A percentile compares a stretch with the other conserved stretches of the same genome.
Evolutionary conservation across 2,113 vertebrate genomes (phyloP).

Genomic region (Microcebus tavaratra): DNA sequence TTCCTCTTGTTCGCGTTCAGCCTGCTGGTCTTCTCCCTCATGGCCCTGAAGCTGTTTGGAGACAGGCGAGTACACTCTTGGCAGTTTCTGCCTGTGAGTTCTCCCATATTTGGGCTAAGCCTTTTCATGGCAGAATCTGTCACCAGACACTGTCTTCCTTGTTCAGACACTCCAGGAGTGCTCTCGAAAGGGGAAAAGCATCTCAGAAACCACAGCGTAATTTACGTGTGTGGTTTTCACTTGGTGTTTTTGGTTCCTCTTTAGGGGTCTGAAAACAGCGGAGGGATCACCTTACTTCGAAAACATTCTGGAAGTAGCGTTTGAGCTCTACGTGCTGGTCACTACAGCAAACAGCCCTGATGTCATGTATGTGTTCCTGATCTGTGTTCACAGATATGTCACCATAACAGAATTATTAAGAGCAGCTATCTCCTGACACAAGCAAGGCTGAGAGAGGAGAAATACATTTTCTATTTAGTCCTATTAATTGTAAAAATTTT

Average conservation of each 20-base stretch:
- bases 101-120: background rate
- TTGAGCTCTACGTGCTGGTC: conserved; percentile 95
- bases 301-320: conserved; percentile 90
- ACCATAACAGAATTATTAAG: background rate
- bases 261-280: conserved; percentile 88
- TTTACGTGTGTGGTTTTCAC: background rate
- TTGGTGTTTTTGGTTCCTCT: conserved; percentile 31
- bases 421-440: background rate
- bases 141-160: rapidly evolving
- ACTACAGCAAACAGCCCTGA: conserved; percentile 96
- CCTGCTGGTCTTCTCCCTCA: conserved; percentile 94
- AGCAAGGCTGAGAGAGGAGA: background rate
- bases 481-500: background rate
- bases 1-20: conserved; percentile 96
- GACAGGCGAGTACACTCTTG: conserved; percentile 84
- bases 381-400: rapidly evolving
- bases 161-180: background rate
- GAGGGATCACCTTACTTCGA: conserved; percentile 91
- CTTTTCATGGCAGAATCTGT: background rate
- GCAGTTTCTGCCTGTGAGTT: background rate
- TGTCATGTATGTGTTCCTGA: conserved; percentile 89
- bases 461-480: background rate
- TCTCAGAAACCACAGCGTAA: background rate
- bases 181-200: background rate
- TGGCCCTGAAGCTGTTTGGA: conserved; percentile 94